Conservation (phyloP, 2,888 invertebrate species). For the Drosophila cracens region DNA sequence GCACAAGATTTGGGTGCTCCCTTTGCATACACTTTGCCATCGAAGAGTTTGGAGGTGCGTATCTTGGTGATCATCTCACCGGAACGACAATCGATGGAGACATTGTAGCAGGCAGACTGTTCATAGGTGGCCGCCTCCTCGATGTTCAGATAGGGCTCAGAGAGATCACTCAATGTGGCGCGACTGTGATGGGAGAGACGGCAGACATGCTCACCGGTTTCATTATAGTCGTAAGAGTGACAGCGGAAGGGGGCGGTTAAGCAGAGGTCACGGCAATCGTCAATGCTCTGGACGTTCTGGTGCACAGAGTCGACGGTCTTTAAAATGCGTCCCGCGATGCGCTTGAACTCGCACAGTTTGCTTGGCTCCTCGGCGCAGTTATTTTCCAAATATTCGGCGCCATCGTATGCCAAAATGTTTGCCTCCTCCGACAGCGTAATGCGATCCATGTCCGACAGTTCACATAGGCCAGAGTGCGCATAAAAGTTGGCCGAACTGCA, state of each 20-base stretch:
- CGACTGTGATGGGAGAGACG: constrained; percentile 95
- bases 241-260: constrained; percentile 95
- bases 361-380: constrained; percentile 97
- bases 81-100: constrained; percentile 95
- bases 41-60: constrained; percentile 95
- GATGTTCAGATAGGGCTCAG: constrained; percentile 95
- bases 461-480: constrained; percentile 94
- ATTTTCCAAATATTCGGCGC: constrained; percentile 94
- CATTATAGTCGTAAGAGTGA: constrained; percentile 96
- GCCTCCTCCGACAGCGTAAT: constrained; percentile 94
- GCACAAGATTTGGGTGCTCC: constrained; percentile 96
- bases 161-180: constrained; percentile 94
- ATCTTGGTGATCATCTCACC: constrained; percentile 97
- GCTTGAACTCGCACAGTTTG: constrained; percentile 96
- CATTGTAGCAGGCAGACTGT: constrained; percentile 96
- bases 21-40: constrained; percentile 97
- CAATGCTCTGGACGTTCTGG: constrained; percentile 93
- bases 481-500: constrained; percentile 96
- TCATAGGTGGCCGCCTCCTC: constrained; percentile 97
- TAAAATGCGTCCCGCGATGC: constrained; percentile 93
- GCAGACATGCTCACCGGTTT: constrained; percentile 96
- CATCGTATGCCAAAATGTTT: constrained; percentile 90
- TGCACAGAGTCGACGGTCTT: constrained; percentile 97
- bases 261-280: constrained; percentile 95
- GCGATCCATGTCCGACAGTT: constrained; percentile 96